Conservation (phyloP, 2,797 vertebrate genomes). For the Thamnophis elegans region DNA sequence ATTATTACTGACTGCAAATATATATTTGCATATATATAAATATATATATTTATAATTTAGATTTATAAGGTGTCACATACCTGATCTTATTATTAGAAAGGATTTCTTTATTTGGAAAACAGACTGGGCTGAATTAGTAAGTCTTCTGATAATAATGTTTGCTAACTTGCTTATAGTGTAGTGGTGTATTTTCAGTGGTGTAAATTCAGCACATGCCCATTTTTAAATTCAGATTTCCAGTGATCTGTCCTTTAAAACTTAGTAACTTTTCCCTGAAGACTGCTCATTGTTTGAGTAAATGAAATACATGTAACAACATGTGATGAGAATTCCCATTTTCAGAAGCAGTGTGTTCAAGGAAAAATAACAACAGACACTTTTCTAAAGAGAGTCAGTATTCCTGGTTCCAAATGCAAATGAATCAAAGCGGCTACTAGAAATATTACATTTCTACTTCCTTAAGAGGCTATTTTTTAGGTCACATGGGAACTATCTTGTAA, state of each 20-base stretch:
- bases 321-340: neutral
- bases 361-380: neutral
- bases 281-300: neutral
- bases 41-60: neutral
- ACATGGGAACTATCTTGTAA: conserved; percentile 32
- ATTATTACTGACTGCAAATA: neutral
- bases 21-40: too few species aligned
- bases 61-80: neutral
- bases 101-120: neutral
- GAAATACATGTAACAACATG: neutral
- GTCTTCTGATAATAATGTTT: neutral
- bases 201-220: neutral
- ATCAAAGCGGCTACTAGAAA: neutral
- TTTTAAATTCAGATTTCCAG: neutral
- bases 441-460: conserved; percentile 36
- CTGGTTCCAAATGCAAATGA: conserved; percentile 10
- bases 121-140: neutral
- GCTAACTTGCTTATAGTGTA: neutral
- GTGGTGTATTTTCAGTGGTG: neutral
- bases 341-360: neutral
- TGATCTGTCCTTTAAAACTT: neutral
- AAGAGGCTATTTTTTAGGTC: conserved; percentile 48
- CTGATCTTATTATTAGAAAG: neutral
- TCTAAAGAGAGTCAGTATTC: conserved; percentile 19
- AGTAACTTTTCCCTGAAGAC: neutral